Conservation (phyloP, 2,113 vertebrate species). For the Tretioscincus oriximinensis region DNA sequence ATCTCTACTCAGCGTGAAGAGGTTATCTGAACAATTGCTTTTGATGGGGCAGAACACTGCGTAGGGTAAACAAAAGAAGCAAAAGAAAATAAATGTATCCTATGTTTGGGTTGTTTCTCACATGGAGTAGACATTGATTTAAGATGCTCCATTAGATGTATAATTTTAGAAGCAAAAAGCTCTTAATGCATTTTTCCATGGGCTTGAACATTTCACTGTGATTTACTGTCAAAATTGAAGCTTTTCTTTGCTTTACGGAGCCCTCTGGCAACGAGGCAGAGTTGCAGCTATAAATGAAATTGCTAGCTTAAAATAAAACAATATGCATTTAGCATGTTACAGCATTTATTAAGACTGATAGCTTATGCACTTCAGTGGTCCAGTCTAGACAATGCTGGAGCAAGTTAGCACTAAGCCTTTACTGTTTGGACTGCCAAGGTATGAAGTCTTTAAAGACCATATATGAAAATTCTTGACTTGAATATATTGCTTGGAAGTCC, state of each 20-base stretch:
- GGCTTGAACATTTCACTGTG: not conserved
- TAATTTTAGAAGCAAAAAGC: slow-evolving; percentile 4
- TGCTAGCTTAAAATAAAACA: not conserved
- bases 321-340: not conserved
- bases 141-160: not conserved
- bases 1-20: not conserved
- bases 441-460: too few relatives aligned
- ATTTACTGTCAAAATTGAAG: not conserved
- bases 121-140: slow-evolving; percentile 6
- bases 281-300: not conserved
- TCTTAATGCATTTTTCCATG: not conserved
- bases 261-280: not conserved
- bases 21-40: not conserved
- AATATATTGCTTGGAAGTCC: too few relatives aligned
- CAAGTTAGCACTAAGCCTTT: too few relatives aligned
- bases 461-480: too few relatives aligned
- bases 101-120: not conserved
- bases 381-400: too few relatives aligned
- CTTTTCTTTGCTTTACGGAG: not conserved
- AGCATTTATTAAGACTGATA: not conserved
- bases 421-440: too few relatives aligned
- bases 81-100: not conserved
- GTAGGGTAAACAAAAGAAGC: not conserved
- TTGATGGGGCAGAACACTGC: not conserved
- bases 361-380: not conserved